A percentile compares a stretch with the other conserved stretches of the same genome.
phyloP scores from a whole-genome alignment of 2,888 invertebrate species.

The Holacanthella duospinosa region DNA sequence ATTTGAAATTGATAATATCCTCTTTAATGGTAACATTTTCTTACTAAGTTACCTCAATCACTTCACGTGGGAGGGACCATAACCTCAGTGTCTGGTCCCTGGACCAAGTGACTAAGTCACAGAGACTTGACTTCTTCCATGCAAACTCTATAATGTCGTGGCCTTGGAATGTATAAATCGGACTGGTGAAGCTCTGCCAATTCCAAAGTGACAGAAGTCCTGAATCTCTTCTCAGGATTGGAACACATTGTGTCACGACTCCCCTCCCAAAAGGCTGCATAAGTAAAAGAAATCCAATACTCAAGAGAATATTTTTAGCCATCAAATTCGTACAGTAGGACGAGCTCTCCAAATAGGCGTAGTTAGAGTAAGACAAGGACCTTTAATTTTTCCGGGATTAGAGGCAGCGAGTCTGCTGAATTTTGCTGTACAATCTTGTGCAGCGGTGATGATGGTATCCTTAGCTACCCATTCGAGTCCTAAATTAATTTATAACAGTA shows the following conservation, averaged over 20 bases:
- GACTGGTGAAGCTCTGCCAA: constrained; percentile 35
- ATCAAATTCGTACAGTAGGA: constrained; percentile 54
- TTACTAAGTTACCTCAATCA: constrained; percentile 28
- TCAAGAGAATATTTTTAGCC: too few species aligned
- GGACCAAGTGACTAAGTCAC: constrained; percentile 88
- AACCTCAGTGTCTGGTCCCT: constrained; percentile 83
- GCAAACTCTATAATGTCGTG: constrained; percentile 92
- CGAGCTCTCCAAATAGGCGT: constrained; percentile 87
- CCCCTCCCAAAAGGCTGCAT: constrained; percentile 80
- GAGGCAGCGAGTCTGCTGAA: constrained; percentile 69
- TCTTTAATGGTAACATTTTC: too few species aligned
- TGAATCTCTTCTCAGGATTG: constrained; percentile 77
- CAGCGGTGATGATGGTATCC: constrained; percentile 55
- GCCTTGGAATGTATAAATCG: constrained; percentile 50
- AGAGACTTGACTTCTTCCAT: constrained; percentile 69
- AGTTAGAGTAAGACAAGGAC: constrained; percentile 63
- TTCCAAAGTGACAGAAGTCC: constrained; percentile 64
- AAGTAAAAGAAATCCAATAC: constrained; percentile 32
- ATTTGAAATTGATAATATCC: neutral
- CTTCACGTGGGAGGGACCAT: constrained; percentile 48
- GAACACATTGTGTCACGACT: constrained; percentile 79
- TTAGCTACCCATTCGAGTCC: constrained; percentile 29
- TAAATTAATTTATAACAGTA: neutral
- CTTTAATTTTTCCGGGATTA: constrained; percentile 72
- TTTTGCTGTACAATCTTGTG: constrained; percentile 91